A percentile compares a stretch with the other conserved stretches of the same genome.
Conservation (phyloP, 2,888 invertebrate species). For the Eupithecia pulchellata region DNA sequence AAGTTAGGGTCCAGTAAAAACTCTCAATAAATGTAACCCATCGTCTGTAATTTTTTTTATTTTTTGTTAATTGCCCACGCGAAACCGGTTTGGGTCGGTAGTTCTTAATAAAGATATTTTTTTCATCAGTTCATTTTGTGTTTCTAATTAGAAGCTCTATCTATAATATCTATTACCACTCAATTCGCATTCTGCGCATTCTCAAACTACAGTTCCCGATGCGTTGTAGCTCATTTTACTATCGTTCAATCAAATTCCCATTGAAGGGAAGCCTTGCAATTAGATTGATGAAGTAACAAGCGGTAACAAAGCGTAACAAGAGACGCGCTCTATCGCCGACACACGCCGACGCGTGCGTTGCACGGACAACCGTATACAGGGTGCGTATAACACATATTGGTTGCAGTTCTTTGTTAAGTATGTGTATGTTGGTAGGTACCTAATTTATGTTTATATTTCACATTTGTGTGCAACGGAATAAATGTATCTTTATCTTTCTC, state of each 20-base stretch:
- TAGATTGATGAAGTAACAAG: constrained; percentile 47
- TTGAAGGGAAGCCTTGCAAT: constrained; percentile 38
- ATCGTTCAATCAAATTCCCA: constrained; percentile 16
- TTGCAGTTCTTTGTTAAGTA: neutral
- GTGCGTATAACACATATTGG: neutral
- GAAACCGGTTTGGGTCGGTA: no score
- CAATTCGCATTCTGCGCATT: neutral
- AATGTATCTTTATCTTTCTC: no score
- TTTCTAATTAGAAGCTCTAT: neutral
- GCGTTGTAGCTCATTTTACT: neutral
- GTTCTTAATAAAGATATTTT: no score
- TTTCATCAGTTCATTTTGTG: no score
- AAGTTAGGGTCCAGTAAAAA: no score
- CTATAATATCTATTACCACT: neutral
- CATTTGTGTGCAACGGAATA: no score
- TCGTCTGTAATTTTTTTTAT: no score
- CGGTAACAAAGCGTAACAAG: constrained; percentile 45
- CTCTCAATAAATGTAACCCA: no score
- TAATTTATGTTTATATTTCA: no score
- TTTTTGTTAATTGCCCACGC: no score
- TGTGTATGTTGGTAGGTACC: no score
- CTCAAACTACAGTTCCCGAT: neutral
- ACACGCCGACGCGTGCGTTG: constrained; percentile 25
- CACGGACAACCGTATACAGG: constrained; percentile 5
- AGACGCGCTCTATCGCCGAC: constrained; percentile 24